phyloP scores from a whole-genome alignment of 2,797 vertebrate species.

The Falco novaeseelandiae region DNA sequence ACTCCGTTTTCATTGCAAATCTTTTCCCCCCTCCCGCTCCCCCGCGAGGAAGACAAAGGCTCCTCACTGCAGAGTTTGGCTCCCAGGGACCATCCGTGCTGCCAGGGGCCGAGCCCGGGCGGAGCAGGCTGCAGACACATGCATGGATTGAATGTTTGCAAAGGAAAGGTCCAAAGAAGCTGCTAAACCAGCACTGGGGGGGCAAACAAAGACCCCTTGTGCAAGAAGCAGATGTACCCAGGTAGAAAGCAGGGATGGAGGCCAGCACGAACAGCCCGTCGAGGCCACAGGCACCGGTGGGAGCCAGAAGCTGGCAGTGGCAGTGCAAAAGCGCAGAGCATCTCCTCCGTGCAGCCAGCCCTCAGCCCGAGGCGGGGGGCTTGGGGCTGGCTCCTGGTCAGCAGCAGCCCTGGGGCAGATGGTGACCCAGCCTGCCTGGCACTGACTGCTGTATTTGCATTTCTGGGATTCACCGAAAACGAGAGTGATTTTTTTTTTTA shows the following conservation, averaged over 20 bases:
- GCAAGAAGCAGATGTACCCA: not conserved
- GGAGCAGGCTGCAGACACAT: not conserved
- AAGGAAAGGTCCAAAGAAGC: not conserved
- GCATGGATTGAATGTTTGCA: not conserved
- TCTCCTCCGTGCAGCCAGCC: not conserved
- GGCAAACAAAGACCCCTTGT: not conserved
- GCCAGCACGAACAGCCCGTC: fast-evolving
- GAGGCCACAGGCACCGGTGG: fast-evolving
- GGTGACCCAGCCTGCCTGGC: not conserved
- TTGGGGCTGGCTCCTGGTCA: not conserved
- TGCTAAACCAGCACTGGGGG: not conserved
- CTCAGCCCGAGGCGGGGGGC: not conserved
- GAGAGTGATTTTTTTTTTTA: not conserved
- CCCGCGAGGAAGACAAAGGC: not conserved
- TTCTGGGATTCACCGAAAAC: not conserved
- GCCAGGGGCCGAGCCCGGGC: not conserved
- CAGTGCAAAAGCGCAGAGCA: not conserved
- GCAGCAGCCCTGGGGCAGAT: not conserved
- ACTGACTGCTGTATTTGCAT: not conserved
- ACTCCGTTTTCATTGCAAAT: not conserved
- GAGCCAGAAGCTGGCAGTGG: not conserved
- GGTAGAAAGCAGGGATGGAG: not conserved
- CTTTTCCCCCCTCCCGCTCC: not conserved
- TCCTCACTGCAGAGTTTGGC: not conserved
- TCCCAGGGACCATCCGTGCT: not conserved